These are phyloP conservation scores for Crossaster papposus DNA, from an alignment of 53 echinoderm and acorn worm genomes.

Conservation along the genomic window DNA sequence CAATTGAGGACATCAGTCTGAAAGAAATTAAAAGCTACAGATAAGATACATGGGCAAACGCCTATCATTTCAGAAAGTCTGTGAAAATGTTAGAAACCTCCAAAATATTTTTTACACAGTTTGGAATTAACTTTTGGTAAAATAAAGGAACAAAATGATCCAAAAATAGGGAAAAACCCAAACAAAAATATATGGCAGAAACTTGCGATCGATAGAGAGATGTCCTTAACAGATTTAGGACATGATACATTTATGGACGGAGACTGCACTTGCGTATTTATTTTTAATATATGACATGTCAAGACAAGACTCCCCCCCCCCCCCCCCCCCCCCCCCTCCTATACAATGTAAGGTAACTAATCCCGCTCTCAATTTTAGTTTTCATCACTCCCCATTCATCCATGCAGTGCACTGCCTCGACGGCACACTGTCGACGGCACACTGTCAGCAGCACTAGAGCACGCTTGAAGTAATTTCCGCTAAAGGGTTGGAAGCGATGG, in stretches of 20 bases:
- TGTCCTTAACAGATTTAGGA: too few species aligned
- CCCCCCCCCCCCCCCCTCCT: too few species aligned
- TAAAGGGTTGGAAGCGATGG: not conserved
- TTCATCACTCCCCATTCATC: not conserved
- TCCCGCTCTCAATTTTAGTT: not conserved
- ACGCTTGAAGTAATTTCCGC: not conserved
- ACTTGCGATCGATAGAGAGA: too few species aligned
- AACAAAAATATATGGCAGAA: too few species aligned
- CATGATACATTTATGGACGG: not conserved
- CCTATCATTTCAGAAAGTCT: too few species aligned
- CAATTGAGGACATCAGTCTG: not conserved
- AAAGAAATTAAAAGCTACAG: not conserved
- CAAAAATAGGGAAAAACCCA: too few species aligned
- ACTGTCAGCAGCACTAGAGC: not conserved
- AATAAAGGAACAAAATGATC: too few species aligned
- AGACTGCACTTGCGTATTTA: not conserved
- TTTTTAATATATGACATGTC: not conserved
- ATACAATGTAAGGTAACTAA: not conserved
- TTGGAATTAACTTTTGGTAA: too few species aligned
- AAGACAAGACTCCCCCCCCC: not conserved
- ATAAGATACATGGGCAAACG: not conserved
- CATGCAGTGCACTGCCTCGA: not conserved
- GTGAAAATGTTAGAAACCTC: too few species aligned
- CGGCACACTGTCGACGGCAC: not conserved
- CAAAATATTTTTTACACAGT: too few species aligned